Evolutionary conservation across 1,140 invertebrate species (phyloP), one percentile per base, ranked within the genome.

Genomic region (Samia ricini): DNA sequence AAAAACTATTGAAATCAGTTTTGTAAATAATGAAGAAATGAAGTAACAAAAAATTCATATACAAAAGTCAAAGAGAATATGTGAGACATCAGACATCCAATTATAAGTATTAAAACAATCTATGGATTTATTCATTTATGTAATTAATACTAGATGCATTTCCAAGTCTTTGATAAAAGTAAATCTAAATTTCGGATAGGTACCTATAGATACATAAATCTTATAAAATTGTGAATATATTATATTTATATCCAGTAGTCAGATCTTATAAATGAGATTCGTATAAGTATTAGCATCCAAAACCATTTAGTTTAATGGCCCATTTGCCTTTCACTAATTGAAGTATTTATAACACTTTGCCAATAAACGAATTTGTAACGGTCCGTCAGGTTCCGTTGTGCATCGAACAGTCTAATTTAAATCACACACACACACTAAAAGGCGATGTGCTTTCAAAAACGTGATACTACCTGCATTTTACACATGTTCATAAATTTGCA

Each of bases 341-440:
- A 67, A 63, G 64, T 76, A 74, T 74, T 76, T 74, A 69, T 81
- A 81, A 72, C 80, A 77, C 72, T 69, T 77, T 74, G 76, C 74
- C 76, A 85, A 85, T 81, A 76, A 79, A 67, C 68, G 50, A 68
- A 87, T 89, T 82, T 81, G 83, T 83, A 89, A 87, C 86, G 84
- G 84, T 87, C 79, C 80, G 77, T 79, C 73, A 74, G 68, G 63
- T 81, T 78, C 71, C 69, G 68, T 84, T 85, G 77, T 80, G 68
- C 74, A 72, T 71, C 59, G 55, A 60, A 81, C 79, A 77, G 86
- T 74, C 61, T 66, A 71, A 82, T 86, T 89, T 81, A 74, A 84
- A 86, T 83, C 57, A 85, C 75, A 85, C 76, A 83, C n/a, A n/a
- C n/a, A n/a, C n/a, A n/a, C n/a, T n/a, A n/a, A 57, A 69, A 51